phyloP scores from a whole-genome alignment of 2,888 invertebrate genomes.

The Leptinotarsa peninsularis region DNA sequence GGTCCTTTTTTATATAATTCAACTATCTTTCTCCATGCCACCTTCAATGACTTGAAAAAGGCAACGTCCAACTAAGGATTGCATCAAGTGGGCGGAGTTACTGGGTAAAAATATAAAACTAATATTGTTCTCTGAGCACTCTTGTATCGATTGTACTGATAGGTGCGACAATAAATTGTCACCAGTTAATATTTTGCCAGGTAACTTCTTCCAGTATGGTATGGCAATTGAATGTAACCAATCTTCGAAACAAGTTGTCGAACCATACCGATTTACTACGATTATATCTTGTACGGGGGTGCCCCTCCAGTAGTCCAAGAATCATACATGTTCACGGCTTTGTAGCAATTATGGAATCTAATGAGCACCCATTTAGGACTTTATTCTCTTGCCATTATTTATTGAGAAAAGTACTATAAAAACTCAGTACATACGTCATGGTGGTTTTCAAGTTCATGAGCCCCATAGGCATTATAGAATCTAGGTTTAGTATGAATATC shows the following conservation, averaged over 20 bases:
- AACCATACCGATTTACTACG: background rate
- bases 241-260: constrained; percentile 19
- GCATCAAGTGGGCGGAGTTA: background rate
- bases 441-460: too few relatives aligned
- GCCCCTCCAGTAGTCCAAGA: too few relatives aligned
- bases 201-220: constrained; percentile 20
- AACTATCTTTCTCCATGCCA: background rate
- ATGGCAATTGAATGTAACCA: constrained; percentile 25
- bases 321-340: too few relatives aligned
- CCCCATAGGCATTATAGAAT: too few relatives aligned
- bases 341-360: too few relatives aligned
- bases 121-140: background rate
- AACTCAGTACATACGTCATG: too few relatives aligned
- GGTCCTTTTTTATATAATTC: background rate
- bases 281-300: too few relatives aligned
- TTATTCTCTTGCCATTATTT: too few relatives aligned
- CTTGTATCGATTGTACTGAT: constrained; percentile 4
- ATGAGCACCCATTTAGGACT: too few relatives aligned
- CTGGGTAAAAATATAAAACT: background rate
- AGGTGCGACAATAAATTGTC: background rate
- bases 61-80: background rate
- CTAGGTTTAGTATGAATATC: too few relatives aligned
- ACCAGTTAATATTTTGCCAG: background rate
- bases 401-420: too few relatives aligned
- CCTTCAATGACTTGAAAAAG: background rate